Base-by-base conservation (phyloP, 2,113 vertebrate genomes). In the Lophius piscatorius region DNA sequence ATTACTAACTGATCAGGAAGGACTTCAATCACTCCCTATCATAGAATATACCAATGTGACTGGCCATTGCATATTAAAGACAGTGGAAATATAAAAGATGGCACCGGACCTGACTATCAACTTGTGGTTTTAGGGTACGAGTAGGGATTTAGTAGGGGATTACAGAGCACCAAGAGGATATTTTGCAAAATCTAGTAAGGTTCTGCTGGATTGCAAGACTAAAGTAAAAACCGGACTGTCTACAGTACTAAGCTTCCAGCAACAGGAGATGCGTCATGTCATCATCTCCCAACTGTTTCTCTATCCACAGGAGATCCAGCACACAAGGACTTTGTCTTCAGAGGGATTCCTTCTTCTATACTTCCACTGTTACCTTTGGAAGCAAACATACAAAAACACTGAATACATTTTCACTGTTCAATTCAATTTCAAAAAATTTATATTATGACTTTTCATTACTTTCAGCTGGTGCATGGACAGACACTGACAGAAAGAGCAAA, bases 341-440 rank as follows among this genome's bases (percentile, higher is more conserved):
- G 64, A 24, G 88, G 90, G 21, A 91, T 84, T 12, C 65, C 83
- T 74, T 91, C 90, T 9, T 91, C 89, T 48, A 16, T 10, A 22
- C 46, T 71, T 63, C 63, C 71, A 17, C 45, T 8, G 4, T 85
- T 57, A 63, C 63, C 90, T 91, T 61, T 39, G 68, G 71, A 52
- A 68, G 9, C 23, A 50, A 40, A 2, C 5, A n/a, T n/a, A n/a
- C n/a, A n/a, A n/a, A 40, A 20, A 18, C 5, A 18, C 10, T 39
- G 8, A 36, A 31, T 10, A 31, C 29, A 9, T 31, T 10, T 2
- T 31, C 29, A 31, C 6, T 31, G 29, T 31, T 31, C 29, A 28
- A 31, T 31, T 31, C 1, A 10, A 31, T 10, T 31, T 3, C 11
- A 31, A 31, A 10, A 3, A 31, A 31, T 8, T 31, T 31, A 9